Conservation (phyloP, 2,888 invertebrate genomes). For the Pammene fasciana region DNA sequence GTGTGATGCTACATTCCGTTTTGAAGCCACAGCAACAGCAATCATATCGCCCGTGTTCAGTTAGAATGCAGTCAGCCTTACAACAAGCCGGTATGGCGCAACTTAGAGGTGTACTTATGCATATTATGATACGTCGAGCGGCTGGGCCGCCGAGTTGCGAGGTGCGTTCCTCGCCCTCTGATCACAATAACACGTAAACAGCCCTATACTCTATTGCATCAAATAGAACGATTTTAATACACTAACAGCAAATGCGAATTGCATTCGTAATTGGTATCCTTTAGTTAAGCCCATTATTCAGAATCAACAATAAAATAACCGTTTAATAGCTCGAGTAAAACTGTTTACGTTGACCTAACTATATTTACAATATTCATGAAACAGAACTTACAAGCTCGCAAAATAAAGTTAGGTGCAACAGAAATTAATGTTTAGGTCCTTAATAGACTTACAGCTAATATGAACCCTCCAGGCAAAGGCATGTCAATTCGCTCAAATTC, state of each 20-base stretch:
- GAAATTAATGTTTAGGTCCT: slow-evolving; percentile 74
- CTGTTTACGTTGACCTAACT: slow-evolving; percentile 76
- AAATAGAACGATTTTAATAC: slow-evolving; percentile 60
- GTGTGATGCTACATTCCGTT: slow-evolving; percentile 44
- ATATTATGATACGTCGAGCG: slow-evolving; percentile 57
- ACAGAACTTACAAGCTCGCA: slow-evolving; percentile 76
- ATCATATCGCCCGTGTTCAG: slow-evolving; percentile 55
- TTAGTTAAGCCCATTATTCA: slow-evolving; percentile 66
- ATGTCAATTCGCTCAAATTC: slow-evolving; percentile 81
- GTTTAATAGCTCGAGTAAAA: slow-evolving; percentile 64
- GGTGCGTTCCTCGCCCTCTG: slow-evolving; percentile 60
- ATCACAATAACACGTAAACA: slow-evolving; percentile 68
- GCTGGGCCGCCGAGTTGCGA: slow-evolving; percentile 54
- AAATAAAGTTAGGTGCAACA: slow-evolving; percentile 78
- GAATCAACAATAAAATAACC: slow-evolving; percentile 70
- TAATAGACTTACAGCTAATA: slow-evolving; percentile 72
- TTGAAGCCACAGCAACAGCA: slow-evolving; percentile 8
- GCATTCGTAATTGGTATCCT: slow-evolving; percentile 72
- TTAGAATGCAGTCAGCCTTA: slow-evolving; percentile 68
- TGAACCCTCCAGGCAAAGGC: slow-evolving; percentile 73
- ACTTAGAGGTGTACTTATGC: slow-evolving; percentile 59
- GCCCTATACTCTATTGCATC: slow-evolving; percentile 67
- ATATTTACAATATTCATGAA: slow-evolving; percentile 76
- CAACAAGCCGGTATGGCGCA: slow-evolving; percentile 61
- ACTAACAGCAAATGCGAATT: slow-evolving; percentile 69